Percentiles rank a stretch among this genome's conserved stretches.
phyloP scores from a whole-genome alignment of 2,888 invertebrate species.

The Diogma glabrata region DNA sequence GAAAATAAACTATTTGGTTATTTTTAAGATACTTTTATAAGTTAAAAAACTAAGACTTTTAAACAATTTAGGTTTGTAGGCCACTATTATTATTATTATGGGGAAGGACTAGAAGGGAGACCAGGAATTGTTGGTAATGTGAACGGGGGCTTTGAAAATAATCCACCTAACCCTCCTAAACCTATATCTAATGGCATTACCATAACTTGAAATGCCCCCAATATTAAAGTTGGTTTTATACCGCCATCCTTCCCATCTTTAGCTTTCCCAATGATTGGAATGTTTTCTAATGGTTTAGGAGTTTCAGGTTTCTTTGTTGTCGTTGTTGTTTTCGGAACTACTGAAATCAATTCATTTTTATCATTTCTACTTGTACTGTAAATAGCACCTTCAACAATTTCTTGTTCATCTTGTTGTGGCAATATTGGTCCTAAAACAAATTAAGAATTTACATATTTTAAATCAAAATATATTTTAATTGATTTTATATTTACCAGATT shows the following conservation, averaged over 20 bases:
- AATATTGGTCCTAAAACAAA: too few species aligned
- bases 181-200: background rate
- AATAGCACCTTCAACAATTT: background rate
- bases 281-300: background rate
- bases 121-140: background rate
- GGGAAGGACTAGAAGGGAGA: too few species aligned
- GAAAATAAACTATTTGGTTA: too few species aligned
- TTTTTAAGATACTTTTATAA: too few species aligned
- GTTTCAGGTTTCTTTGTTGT: background rate
- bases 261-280: background rate
- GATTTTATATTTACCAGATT: too few species aligned
- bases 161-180: background rate
- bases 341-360: background rate
- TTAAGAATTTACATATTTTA: too few species aligned
- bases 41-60: too few species aligned
- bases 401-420: too few species aligned
- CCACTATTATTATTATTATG: too few species aligned
- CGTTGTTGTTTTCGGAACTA: background rate
- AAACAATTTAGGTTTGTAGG: too few species aligned
- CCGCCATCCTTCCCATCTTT: background rate
- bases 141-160: background rate
- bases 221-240: background rate
- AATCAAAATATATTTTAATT: too few species aligned
- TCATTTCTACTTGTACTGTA: too few species aligned
- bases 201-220: conserved; percentile 3